Evolutionary conservation across 1,140 invertebrate species (phyloP), one percentile per base, ranked within the genome.

Genomic region (Caerostris extrusa): DNA sequence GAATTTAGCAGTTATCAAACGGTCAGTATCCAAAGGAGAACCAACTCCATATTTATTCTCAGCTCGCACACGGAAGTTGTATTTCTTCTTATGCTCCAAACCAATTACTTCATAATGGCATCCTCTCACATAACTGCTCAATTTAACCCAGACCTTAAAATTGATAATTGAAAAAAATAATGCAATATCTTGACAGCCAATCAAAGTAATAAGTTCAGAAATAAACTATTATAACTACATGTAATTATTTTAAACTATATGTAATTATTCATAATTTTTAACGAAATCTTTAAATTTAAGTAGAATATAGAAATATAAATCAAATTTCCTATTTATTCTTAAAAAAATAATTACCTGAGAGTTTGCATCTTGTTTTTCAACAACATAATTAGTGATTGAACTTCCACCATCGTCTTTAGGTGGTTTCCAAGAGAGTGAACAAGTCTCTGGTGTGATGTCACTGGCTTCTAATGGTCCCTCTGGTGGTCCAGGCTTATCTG

Each of bases 21-120:
- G 97, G 12, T 97, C 97, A 91, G 98, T 98, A 94, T 99, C 98
- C 10, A 99, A 96, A 55, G 99, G 98, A 94, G 99, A 98, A 58
- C 98, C 98, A 5, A 99, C 96, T 2, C 99, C 99, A 95, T 99
- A 99, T 95, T 99, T 98, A 96, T 99, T 99, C 96, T 99, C 99
- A 57, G 99, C 99, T 67, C 98, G 97, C 0, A 99, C 97, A 88
- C 99, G 97, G 97, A 99, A 99, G 95, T 98, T 97, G 96, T 99
- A 99, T 94, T 98, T 98, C 95, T 97, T 97, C 95, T 99, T 99
- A 58, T 98, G 98, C 95, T 99, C 98, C 83, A 99, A 96, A 17
- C 98, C 98, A 97, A 99, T 98, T 4, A 99, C 98, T 95, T 99
- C 98, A 96, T 99, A 99, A 86, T 98, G 98, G 71, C 98, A 98